Percentiles rank a stretch among this genome's conserved stretches.
phyloP scores from a whole-genome alignment of 2,888 invertebrate genomes.

The Zaprionus bogoriensis region DNA sequence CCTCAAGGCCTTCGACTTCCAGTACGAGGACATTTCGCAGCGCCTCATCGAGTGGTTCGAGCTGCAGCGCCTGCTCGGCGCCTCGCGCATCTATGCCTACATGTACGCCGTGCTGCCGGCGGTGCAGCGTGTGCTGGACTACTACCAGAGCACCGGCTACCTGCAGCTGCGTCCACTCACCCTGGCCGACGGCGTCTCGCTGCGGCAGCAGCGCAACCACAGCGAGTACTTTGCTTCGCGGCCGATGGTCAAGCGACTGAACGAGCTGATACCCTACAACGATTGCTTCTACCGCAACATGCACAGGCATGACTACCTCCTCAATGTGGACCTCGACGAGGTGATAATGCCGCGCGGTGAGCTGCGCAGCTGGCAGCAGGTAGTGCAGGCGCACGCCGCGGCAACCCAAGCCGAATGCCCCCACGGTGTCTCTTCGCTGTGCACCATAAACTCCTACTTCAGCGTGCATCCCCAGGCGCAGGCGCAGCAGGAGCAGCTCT shows the following conservation, averaged over 20 bases:
- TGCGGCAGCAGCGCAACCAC: constrained; percentile 89
- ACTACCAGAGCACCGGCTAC: constrained; percentile 85
- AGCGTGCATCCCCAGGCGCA: background rate
- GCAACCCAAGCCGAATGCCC: background rate
- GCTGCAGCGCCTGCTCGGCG: constrained; percentile 91
- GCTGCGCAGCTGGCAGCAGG: constrained; percentile 82
- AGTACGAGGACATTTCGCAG: constrained; percentile 92
- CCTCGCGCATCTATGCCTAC: constrained; percentile 94
- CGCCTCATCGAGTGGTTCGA: constrained; percentile 96
- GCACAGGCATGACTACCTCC: constrained; percentile 92
- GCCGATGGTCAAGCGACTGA: constrained; percentile 93
- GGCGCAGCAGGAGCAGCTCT: constrained; percentile 85
- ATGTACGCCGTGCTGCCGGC: constrained; percentile 93
- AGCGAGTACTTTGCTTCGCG: constrained; percentile 92
- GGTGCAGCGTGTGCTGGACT: constrained; percentile 88
- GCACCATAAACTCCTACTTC: constrained; percentile 93
- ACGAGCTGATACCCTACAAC: constrained; percentile 96
- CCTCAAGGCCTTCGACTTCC: constrained; percentile 94
- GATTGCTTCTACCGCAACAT: constrained; percentile 95
- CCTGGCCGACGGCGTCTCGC: constrained; percentile 93
- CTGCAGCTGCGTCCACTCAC: constrained; percentile 90
- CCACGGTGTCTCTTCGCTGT: constrained; percentile 84
- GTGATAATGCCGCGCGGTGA: constrained; percentile 89
- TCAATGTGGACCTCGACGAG: constrained; percentile 95
- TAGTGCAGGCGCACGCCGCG: constrained; percentile 72